Evolutionary conservation across 2,113 vertebrate species (phyloP).

Genomic region (Rousettus leschenaultii): DNA sequence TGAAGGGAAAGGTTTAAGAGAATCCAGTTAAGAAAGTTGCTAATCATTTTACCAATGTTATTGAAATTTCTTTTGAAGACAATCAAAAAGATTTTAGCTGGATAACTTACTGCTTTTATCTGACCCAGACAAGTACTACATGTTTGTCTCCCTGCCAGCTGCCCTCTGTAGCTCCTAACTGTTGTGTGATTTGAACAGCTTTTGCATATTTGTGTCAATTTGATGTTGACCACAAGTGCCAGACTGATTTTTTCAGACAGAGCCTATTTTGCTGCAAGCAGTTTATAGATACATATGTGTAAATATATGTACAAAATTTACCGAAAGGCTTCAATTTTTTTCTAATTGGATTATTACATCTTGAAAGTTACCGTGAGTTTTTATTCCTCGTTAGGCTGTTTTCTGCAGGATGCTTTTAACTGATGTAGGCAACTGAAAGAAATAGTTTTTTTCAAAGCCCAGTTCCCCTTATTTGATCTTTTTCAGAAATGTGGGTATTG

Average conservation of each 20-base stretch:
- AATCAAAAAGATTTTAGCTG: conserved; percentile 88
- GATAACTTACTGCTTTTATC: conserved; percentile 86
- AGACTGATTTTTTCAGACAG: conserved; percentile 84
- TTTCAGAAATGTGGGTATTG: conserved; percentile 38
- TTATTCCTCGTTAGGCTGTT: conserved; percentile 70
- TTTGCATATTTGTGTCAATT: conserved; percentile 86
- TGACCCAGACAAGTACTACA: conserved; percentile 81
- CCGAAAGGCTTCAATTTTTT: conserved; percentile 60
- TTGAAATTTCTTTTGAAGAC: conserved; percentile 89
- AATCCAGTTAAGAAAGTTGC: conserved; percentile 73
- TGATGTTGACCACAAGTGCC: conserved; percentile 87
- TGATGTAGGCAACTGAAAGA: conserved; percentile 53
- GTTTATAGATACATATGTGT: conserved; percentile 74
- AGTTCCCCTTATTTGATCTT: conserved; percentile 45
- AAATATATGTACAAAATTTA: conserved; percentile 74
- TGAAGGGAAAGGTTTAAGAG: conserved; percentile 62
- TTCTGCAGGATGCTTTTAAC: conserved; percentile 70
- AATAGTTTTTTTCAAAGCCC: conserved; percentile 55
- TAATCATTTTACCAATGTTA: conserved; percentile 76
- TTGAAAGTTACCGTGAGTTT: conserved; percentile 73
- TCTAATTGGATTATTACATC: conserved; percentile 73
- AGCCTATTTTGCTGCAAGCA: conserved; percentile 78
- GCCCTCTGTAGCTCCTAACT: conserved; percentile 80
- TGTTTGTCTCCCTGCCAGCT: conserved; percentile 82
- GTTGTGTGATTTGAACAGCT: conserved; percentile 87